Conservation (phyloP, 2,888 invertebrate genomes). For the Andrena fulva region DNA sequence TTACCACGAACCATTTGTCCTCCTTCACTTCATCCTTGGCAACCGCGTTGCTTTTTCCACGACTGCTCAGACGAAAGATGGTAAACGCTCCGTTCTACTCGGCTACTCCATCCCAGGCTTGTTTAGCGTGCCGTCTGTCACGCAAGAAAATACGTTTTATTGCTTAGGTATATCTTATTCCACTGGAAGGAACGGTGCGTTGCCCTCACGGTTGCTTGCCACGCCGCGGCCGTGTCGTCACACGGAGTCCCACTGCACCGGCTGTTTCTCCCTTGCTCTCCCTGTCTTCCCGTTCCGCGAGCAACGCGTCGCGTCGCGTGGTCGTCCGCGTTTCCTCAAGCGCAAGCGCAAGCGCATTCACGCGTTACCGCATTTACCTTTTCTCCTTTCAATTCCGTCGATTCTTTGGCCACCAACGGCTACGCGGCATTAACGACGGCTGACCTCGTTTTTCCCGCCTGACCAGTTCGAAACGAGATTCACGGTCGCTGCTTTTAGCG, state of each 20-base stretch:
- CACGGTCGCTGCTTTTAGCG: constrained; percentile 24
- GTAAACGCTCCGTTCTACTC: neutral
- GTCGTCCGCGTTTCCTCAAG: constrained; percentile 16
- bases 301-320: constrained; percentile 32
- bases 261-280: neutral
- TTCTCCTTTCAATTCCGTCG: constrained; percentile 34
- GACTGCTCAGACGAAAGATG: neutral
- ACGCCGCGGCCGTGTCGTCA: constrained; percentile 4
- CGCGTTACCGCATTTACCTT: constrained; percentile 44
- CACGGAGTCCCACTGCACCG: constrained; percentile 19
- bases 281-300: neutral
- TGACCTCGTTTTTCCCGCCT: constrained; percentile 50
- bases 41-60: neutral
- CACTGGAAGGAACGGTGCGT: neutral
- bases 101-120: neutral
- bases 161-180: too few species aligned
- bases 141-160: too few species aligned
- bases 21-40: neutral
- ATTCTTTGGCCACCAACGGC: constrained; percentile 24
- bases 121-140: too few species aligned
- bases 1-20: neutral
- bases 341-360: constrained; percentile 54
- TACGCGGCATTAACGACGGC: constrained; percentile 11
- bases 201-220: neutral
- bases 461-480: constrained; percentile 14